phyloP scores from a whole-genome alignment of 2,797 vertebrate species.

The Poecile montanus region DNA sequence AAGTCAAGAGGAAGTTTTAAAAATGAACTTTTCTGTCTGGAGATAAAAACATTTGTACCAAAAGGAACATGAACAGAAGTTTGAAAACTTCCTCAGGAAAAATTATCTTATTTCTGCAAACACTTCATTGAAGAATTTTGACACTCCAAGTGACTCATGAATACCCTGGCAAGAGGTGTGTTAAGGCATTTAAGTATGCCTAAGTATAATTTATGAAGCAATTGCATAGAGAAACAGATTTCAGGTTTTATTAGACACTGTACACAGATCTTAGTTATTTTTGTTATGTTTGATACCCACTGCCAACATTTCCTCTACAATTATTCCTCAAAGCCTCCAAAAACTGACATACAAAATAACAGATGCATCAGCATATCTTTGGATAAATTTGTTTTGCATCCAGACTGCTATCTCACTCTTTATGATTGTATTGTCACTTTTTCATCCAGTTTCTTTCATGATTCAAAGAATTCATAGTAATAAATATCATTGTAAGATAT shows the following conservation, averaged over 20 bases:
- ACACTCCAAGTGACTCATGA: background rate
- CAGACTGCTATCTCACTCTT: background rate
- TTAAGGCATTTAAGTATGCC: background rate
- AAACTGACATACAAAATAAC: background rate
- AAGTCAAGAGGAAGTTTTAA: background rate
- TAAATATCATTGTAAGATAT: background rate
- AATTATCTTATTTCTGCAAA: background rate
- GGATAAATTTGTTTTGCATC: background rate
- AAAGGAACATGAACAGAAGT: background rate
- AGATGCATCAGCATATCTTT: constrained; percentile 13
- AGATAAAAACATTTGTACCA: background rate
- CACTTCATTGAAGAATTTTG: background rate
- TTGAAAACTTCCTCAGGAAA: background rate
- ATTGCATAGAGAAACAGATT: background rate
- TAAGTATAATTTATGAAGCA: background rate
- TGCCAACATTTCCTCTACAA: background rate
- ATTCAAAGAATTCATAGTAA: background rate
- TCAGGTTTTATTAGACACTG: background rate
- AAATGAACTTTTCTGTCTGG: background rate
- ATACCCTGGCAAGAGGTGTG: background rate
- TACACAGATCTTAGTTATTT: background rate
- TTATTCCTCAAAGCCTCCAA: background rate
- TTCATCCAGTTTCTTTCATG: background rate
- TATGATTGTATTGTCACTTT: background rate
- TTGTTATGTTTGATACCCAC: background rate